Percentiles rank a stretch among this genome's conserved stretches.
Conservation (phyloP, 2,797 vertebrate genomes). For the Erpetoichthys calabaricus region DNA sequence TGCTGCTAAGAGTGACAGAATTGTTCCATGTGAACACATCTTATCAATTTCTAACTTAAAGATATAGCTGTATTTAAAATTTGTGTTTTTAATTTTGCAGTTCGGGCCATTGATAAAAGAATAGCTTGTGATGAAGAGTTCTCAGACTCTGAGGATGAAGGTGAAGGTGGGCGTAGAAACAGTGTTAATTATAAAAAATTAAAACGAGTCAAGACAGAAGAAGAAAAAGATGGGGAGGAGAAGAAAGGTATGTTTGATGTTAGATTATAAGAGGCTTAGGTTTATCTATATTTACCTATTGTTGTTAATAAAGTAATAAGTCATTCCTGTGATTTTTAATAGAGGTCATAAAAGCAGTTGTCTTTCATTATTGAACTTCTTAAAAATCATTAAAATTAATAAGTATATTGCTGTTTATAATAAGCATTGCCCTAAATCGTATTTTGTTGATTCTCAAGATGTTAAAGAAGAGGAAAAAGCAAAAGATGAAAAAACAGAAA, state of each 20-base stretch:
- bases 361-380: too few species aligned
- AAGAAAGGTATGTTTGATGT: conserved; percentile 68
- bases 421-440: background rate
- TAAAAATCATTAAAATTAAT: too few species aligned
- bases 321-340: too few species aligned
- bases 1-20: too few species aligned
- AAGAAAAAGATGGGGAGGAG: conserved; percentile 84
- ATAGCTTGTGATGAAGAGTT: conserved; percentile 94
- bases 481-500: conserved; percentile 84
- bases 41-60: too few species aligned
- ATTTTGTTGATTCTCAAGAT: conserved; percentile 39
- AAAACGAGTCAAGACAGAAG: conserved; percentile 83
- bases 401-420: too few species aligned
- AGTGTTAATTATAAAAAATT: conserved; percentile 81
- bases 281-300: too few species aligned
- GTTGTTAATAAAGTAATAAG: too few species aligned
- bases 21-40: too few species aligned
- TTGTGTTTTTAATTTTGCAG: conserved; percentile 32
- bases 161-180: conserved; percentile 76
- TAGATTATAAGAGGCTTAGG: background rate
- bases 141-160: conserved; percentile 90
- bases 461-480: conserved; percentile 83
- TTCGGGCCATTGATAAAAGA: conserved; percentile 85
- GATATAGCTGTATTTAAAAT: too few species aligned
- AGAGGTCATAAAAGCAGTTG: too few species aligned